Evolutionary conservation across 2,888 invertebrate species (phyloP).

Genomic region (Polyploca ridens): DNA sequence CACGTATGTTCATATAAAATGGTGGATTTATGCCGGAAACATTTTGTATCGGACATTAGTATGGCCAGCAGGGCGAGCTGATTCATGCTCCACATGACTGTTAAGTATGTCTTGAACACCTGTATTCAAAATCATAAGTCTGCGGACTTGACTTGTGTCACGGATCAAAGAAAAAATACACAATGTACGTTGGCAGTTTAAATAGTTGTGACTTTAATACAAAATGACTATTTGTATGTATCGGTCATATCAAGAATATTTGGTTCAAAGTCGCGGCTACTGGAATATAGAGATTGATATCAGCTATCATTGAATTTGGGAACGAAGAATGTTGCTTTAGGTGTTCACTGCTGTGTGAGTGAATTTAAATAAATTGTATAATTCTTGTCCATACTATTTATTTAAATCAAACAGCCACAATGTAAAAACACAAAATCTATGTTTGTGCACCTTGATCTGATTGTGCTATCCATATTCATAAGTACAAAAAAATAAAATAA

Average conservation of each 20-base stretch:
- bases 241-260: neutral
- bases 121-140: slow-evolving; percentile 39
- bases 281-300: neutral
- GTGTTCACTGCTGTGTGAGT: neutral
- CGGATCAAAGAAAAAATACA: slow-evolving; percentile 15
- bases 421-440: no score
- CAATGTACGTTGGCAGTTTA: slow-evolving; percentile 7
- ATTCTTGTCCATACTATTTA: no score
- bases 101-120: slow-evolving; percentile 46
- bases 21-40: slow-evolving; percentile 65
- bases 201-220: slow-evolving; percentile 1
- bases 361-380: no score
- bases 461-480: no score
- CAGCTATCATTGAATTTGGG: neutral
- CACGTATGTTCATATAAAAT: slow-evolving; percentile 43
- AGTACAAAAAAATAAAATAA: no score
- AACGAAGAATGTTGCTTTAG: neutral
- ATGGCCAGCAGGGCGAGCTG: slow-evolving; percentile 50
- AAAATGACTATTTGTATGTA: neutral
- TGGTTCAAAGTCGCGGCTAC: neutral
- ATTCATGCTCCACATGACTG: slow-evolving; percentile 51
- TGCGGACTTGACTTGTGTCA: slow-evolving; percentile 16
- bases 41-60: slow-evolving; percentile 55
- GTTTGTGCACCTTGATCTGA: no score
- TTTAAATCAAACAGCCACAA: no score